Conservation (phyloP, 1,140 invertebrate genomes). For the Pristionchus pacificus region DNA sequence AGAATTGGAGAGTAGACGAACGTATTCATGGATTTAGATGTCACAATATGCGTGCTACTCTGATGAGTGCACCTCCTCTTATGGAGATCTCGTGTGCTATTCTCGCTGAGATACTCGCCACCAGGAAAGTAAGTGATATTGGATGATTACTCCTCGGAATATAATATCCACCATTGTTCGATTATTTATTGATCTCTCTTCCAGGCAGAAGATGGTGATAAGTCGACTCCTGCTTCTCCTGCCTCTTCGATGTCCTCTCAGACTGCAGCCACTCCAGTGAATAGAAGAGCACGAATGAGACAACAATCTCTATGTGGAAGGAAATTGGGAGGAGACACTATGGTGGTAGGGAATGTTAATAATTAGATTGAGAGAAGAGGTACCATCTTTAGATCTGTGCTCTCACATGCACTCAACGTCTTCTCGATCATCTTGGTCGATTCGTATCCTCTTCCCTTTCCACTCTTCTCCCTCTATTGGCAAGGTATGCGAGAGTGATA, state of each 20-base stretch:
- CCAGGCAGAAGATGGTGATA: neutral
- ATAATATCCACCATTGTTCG: too few relatives aligned
- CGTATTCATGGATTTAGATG: slow-evolving; percentile 9
- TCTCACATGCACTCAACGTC: slow-evolving; percentile 33
- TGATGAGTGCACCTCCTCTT: slow-evolving; percentile 24
- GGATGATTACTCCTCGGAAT: too few relatives aligned
- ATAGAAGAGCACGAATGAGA: slow-evolving; percentile 20
- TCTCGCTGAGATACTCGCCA: slow-evolving; percentile 16
- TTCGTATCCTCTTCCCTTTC: slow-evolving; percentile 19
- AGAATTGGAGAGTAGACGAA: too few relatives aligned
- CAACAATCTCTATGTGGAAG: slow-evolving; percentile 27
- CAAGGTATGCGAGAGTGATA: too few relatives aligned
- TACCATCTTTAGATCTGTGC: slow-evolving; percentile 27
- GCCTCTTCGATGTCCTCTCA: too few relatives aligned
- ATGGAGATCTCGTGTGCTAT: slow-evolving; percentile 26
- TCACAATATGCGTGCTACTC: slow-evolving; percentile 37
- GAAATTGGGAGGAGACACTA: slow-evolving; percentile 23
- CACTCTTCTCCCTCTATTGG: neutral
- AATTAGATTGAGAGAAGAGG: neutral
- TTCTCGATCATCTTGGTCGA: slow-evolving; percentile 32
- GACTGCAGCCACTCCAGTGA: neutral
- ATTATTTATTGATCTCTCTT: too few relatives aligned
- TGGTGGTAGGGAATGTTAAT: slow-evolving; percentile 16
- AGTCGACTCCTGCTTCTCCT: neutral
- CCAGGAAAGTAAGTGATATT: neutral